phyloP scores from a whole-genome alignment of 2,797 vertebrate genomes.

The Eospalax fontanierii region DNA sequence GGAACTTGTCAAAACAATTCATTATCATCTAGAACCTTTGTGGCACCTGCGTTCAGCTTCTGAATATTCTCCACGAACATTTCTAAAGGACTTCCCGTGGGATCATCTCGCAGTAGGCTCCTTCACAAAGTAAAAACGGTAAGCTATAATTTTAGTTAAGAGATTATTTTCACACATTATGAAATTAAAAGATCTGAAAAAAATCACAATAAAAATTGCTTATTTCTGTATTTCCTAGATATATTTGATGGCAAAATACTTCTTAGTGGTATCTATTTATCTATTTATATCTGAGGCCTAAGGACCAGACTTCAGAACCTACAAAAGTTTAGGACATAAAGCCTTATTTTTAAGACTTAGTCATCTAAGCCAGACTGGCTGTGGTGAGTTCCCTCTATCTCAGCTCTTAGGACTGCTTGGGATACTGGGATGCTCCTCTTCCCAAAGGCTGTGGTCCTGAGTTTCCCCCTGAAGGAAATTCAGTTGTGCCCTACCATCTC shows the following conservation, averaged over 20 bases:
- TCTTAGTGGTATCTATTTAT: neutral
- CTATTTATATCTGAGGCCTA: neutral
- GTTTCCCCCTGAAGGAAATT: too few relatives aligned
- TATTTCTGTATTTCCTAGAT: neutral
- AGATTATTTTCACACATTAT: too few relatives aligned
- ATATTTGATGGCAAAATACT: conserved; percentile 22
- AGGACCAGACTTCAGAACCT: neutral
- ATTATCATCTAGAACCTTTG: neutral
- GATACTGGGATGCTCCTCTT: too few relatives aligned
- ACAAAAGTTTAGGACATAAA: neutral
- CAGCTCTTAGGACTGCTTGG: too few relatives aligned
- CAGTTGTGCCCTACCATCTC: too few relatives aligned
- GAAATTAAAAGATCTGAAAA: too few relatives aligned
- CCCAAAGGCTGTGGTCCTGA: too few relatives aligned
- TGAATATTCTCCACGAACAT: neutral
- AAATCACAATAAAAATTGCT: neutral
- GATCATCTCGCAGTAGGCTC: neutral
- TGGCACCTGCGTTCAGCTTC: neutral
- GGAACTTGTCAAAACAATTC: neutral
- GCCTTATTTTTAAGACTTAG: neutral
- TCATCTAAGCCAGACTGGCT: neutral
- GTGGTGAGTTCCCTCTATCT: too few relatives aligned
- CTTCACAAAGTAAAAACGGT: neutral
- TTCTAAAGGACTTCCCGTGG: neutral
- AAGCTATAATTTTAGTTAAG: neutral